Percentiles rank a stretch among this genome's conserved stretches.
Evolutionary conservation across 2,113 vertebrate genomes (phyloP).

Genomic region (Petromus typicus): DNA sequence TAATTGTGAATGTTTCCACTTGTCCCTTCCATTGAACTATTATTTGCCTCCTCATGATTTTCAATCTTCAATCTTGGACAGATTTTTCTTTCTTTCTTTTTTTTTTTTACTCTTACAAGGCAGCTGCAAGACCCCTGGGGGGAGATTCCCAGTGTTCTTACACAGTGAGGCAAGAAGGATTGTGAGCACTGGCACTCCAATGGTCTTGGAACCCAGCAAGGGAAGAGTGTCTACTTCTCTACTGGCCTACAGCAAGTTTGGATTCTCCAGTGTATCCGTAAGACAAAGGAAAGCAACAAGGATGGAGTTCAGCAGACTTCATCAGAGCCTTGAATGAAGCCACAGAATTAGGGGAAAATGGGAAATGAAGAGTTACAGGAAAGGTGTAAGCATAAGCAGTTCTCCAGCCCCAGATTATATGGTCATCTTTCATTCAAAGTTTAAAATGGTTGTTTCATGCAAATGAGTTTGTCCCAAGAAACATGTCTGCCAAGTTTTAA

Average conservation of each 20-base stretch:
- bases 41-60: background rate
- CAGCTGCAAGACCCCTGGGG: background rate
- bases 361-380: background rate
- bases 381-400: constrained; percentile 67
- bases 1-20: background rate
- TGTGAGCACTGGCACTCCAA: background rate
- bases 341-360: constrained; percentile 52
- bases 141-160: background rate
- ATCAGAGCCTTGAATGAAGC: constrained; percentile 79
- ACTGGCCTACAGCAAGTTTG: background rate
- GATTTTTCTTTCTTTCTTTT: constrained; percentile 17
- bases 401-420: constrained; percentile 82
- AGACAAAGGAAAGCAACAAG: constrained; percentile 75
- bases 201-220: background rate
- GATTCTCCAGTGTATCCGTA: constrained; percentile 46
- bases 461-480: constrained; percentile 71
- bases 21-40: background rate
- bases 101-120: background rate
- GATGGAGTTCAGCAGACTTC: constrained; percentile 80
- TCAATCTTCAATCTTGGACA: background rate
- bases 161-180: background rate
- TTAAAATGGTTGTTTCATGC: constrained; percentile 69
- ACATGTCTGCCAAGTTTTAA: constrained; percentile 17
- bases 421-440: constrained; percentile 80
- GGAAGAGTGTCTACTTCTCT: background rate